These are phyloP conservation scores for Podilymbus podiceps DNA, from an alignment of 2,113 vertebrate genomes.

Conservation along the genomic window DNA sequence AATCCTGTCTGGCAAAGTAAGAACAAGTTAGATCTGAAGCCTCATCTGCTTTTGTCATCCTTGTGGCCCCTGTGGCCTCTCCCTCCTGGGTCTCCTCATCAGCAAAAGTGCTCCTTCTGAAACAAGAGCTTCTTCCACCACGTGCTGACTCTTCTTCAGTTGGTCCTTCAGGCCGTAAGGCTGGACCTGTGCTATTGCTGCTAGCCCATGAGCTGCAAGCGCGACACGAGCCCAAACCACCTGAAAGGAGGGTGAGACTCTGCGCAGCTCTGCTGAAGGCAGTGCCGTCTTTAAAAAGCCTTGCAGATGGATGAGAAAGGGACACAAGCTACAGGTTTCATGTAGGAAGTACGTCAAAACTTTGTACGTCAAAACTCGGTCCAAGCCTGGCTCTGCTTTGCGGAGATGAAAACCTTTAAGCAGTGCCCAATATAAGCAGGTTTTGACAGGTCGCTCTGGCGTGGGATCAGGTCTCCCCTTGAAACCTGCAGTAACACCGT, in stretches of 20 bases:
- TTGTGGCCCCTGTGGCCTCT: background rate
- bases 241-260: background rate
- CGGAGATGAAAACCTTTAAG: background rate
- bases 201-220: accelerated
- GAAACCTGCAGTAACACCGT: background rate
- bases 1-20: background rate
- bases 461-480: background rate
- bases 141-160: background rate
- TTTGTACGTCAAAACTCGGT: background rate
- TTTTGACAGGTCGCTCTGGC: background rate
- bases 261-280: background rate
- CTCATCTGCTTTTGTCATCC: background rate
- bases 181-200: background rate
- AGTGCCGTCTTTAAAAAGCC: background rate
- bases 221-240: background rate
- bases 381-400: background rate
- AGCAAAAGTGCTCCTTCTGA: background rate
- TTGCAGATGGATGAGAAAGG: background rate
- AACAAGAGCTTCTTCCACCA: background rate
- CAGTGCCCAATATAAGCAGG: background rate
- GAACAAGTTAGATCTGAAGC: background rate
- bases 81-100: background rate
- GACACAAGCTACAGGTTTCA: background rate
- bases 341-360: background rate
- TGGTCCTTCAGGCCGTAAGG: background rate